Evolutionary conservation across 2,888 invertebrate species (phyloP).

Genomic region (Ptychoptera albimana): DNA sequence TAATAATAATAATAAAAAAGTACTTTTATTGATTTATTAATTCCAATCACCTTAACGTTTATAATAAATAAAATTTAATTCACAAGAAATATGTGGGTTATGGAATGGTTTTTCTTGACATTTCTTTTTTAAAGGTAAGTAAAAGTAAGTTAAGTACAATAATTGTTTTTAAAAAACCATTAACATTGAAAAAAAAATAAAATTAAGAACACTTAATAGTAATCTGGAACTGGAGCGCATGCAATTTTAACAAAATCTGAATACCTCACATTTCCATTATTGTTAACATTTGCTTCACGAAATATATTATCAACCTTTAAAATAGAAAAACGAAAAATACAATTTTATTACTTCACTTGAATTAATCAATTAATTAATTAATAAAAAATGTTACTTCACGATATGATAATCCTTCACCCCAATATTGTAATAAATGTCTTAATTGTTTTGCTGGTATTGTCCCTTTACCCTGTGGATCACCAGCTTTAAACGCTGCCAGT

Average conservation of each 20-base stretch:
- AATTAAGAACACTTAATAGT: conserved; percentile 43
- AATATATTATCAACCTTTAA: conserved; percentile 72
- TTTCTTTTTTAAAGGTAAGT: too few relatives aligned
- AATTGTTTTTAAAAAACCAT: conserved; percentile 5
- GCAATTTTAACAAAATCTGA: conserved; percentile 86
- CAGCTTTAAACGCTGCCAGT: conserved; percentile 79
- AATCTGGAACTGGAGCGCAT: conserved; percentile 84
- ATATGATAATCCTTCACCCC: conserved; percentile 75
- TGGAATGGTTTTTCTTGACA: too few relatives aligned
- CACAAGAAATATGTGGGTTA: too few relatives aligned
- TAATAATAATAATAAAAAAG: too few relatives aligned
- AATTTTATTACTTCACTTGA: neutral
- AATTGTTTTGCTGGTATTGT: conserved; percentile 68
- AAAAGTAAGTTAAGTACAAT: neutral
- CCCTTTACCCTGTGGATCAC: conserved; percentile 56
- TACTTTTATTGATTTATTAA: too few relatives aligned
- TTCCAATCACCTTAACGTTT: too few relatives aligned
- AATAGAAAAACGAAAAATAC: conserved; percentile 10
- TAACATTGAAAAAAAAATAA: neutral
- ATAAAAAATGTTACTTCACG: conserved; percentile 35
- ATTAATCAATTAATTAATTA: neutral
- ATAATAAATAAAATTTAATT: too few relatives aligned
- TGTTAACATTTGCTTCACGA: conserved; percentile 74
- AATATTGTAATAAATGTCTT: conserved; percentile 69
- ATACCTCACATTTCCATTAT: conserved; percentile 66